Evolutionary conservation across 2,113 vertebrate species (phyloP), one percentile per base, ranked within the genome.

Genomic region (Danio rerio): DNA sequence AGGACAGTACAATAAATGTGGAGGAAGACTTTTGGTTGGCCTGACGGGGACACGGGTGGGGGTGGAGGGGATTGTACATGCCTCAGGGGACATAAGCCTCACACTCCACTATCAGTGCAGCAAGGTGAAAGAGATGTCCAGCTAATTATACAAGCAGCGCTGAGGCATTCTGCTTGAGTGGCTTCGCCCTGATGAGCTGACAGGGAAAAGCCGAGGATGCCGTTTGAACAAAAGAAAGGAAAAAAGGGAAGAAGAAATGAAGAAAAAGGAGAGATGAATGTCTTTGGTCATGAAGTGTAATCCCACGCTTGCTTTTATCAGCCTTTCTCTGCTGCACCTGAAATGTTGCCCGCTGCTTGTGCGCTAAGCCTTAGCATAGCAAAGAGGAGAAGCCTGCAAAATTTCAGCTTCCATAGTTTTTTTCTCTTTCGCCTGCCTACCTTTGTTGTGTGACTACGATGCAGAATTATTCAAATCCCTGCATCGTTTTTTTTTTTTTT

Each of bases 401-500:
- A 89, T 86, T 87, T 42, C 81, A 85, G 78, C 84, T 89, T 81
- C 83, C 76, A 86, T 80, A 74, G 61, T 79, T 68, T 80, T 78
- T 81, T 78, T 59, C n/a, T 71, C 76, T 83, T 53, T 82, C 18
- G 71, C 86, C 59, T 81, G 78, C 80, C 85, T 83, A 89, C 88
- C 88, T 91, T 92, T 91, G 87, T 91, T 88, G 83, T 88, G 80
- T 86, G 84, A 89, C 85, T 90, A 81, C 85, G 88, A 91, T 92
- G 89, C 89, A 90, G 89, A 92, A 91, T 92, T 91, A 93, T 93
- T 92, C 89, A 91, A 92, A 92, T 92, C 89, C 90, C 82, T 61
- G 80, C 69, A 61, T 88, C 77, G 65, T 49, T 63, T 71, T 40
- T 78, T 80, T 89, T 49, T 63, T 71, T 40, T 78, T 80, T 89